Evolutionary conservation across 2,888 invertebrate species (phyloP), one percentile per base, ranked within the genome.

Genomic region (Leptopilina drosophilae): DNA sequence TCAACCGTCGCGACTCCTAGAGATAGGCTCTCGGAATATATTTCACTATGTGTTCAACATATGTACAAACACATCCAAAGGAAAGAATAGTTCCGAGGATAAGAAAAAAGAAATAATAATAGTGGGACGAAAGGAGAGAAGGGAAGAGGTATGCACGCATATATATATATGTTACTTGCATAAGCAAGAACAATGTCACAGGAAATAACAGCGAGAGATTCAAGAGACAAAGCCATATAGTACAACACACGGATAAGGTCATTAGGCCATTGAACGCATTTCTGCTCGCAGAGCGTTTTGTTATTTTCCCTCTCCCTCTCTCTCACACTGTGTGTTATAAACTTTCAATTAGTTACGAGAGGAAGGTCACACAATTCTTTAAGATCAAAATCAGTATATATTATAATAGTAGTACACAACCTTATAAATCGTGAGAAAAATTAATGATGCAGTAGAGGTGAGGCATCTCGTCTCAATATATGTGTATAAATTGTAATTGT

Each of bases 221-320:
- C 78, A 80, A 59, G 82, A 81, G 80, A 80, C 79, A 81, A 79
- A 82, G 80, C 80, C 83, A 69, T 84, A 76, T 77, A 84, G 83
- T 49, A 49, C 33, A 33, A 33, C 33, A 33, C 49, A 12, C 49
- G 49, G 49, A 49, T 49, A 86, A 86, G 84, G 86, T 86, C 86
- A 79, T 62, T 84, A 79, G 85, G 86, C 86, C 84, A 83, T 82
- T 84, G 86, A 87, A 87, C 87, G 86, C 82, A 81, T 80, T 15
- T 59, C 69, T 69, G 26, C 67, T 64, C 78, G 65, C 46, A 33
- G 62, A 66, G 40, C 40, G 76, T 77, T 82, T 78, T 79, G 6
- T 6, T 42, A 8, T 42, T 42, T 6, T 42, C 7, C 7, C 42
- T 42, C 8, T 42, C 42, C 6, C 8, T 42, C 6, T 42, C 42